Evolutionary conservation across 2,888 invertebrate species (phyloP).

Genomic region (Eledone cirrhosa): DNA sequence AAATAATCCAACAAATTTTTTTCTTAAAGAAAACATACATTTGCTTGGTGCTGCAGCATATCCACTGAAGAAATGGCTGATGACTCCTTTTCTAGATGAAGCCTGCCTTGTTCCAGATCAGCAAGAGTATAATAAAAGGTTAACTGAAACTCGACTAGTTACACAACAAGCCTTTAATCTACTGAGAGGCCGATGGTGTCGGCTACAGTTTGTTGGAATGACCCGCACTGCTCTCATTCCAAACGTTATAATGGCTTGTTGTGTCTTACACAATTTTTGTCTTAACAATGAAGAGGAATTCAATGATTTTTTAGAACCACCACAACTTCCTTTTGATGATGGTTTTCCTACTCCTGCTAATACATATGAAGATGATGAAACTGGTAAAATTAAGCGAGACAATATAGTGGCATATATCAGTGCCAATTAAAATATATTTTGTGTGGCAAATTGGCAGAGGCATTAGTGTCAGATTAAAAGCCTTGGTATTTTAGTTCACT

Average conservation of each 20-base stretch:
- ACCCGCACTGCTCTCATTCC: constrained; percentile 16
- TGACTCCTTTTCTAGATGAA: constrained; percentile 35
- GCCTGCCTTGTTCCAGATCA: constrained; percentile 35
- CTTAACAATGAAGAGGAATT: constrained; percentile 9
- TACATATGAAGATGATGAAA: constrained; percentile 11
- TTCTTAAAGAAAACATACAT: constrained; percentile 29
- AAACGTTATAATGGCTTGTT: constrained; percentile 31
- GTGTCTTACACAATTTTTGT: constrained; percentile 35
- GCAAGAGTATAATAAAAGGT: constrained; percentile 34
- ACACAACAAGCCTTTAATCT: constrained; percentile 35
- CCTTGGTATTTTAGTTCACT: too few species aligned
- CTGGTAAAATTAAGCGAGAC: neutral
- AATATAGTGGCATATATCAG: neutral
- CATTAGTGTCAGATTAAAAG: too few species aligned
- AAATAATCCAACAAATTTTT: constrained; percentile 2
- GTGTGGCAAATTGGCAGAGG: too few species aligned
- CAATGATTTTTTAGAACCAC: neutral
- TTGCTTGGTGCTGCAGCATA: constrained; percentile 38
- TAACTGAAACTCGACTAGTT: constrained; percentile 32
- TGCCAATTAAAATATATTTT: neutral
- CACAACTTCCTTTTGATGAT: neutral
- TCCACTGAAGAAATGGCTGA: constrained; percentile 29
- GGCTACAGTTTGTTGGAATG: constrained; percentile 36
- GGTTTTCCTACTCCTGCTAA: neutral
- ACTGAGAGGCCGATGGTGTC: constrained; percentile 36